phyloP scores from a whole-genome alignment of 2,888 invertebrate genomes.

The Tachina grossa region DNA sequence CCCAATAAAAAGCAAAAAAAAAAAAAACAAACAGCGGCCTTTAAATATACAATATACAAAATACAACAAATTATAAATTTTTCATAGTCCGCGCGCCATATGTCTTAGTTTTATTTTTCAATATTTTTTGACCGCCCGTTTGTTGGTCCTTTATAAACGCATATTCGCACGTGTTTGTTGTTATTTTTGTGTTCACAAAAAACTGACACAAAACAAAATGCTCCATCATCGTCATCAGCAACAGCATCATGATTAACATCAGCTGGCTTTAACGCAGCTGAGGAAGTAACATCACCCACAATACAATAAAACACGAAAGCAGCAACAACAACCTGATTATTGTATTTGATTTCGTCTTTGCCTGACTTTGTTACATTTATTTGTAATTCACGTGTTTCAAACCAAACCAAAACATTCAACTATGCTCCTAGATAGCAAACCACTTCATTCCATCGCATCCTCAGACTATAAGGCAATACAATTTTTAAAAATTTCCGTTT shows the following conservation, averaged over 20 bases:
- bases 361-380: constrained; percentile 65
- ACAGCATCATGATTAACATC: constrained; percentile 41
- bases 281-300: constrained; percentile 6
- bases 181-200: neutral
- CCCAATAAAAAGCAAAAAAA: neutral
- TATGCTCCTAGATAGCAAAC: neutral
- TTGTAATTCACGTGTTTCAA: constrained; percentile 70
- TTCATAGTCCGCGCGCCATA: constrained; percentile 61
- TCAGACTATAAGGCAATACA: neutral
- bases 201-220: constrained; percentile 3
- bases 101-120: constrained; percentile 62
- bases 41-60: constrained; percentile 28
- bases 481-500: constrained; percentile 32
- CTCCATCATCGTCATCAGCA: constrained; percentile 43
- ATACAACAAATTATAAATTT: constrained; percentile 54
- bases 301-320: neutral
- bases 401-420: constrained; percentile 52
- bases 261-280: constrained; percentile 29
- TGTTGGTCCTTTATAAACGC: constrained; percentile 36
- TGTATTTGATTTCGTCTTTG: constrained; percentile 43
- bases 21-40: constrained; percentile 14
- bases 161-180: constrained; percentile 67
- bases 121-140: constrained; percentile 57
- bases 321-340: constrained; percentile 29
- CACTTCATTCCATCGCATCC: neutral